Evolutionary conservation across 2,888 invertebrate genomes (phyloP), one percentile per base, ranked within the genome.

Genomic region (Drosophila lacicola): DNA sequence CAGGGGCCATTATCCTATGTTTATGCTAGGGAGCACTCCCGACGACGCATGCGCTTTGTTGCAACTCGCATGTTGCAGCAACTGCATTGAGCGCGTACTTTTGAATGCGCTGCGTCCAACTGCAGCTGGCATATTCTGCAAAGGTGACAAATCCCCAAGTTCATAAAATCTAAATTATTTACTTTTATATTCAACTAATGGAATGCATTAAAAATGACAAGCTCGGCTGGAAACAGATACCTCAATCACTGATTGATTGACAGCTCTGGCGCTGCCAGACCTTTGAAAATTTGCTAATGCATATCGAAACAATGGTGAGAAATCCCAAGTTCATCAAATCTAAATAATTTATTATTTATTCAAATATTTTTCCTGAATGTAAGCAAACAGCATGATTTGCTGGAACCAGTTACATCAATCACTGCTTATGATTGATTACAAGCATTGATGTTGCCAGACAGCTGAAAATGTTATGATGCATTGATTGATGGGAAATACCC

Each of bases 1-100:
- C 53, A 74, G 68, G 75, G 86, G 86, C 82, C 86, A 83, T 85
- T 83, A 82, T 80, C 86, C 82, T 81, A 69, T 62, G 70, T 4
- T 44, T 44, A 36, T 19, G 45, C 44, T 46, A 39, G 51, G 56
- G 36, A 66, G 51, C 44, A 49, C 61, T 62, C 25, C 29, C 41
- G 47, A 65, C 51, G 42, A 68, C 82, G 83, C 82, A 86, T 83
- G 82, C 82, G 82, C 71, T 47, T 14, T 51, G 33, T 8, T 5
- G 47, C 46, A 50, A 14, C 25, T 61, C 1, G 19, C 8, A 6
- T 11, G 25, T 56, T 46, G 54, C 51, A 64, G 75, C 80, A 70
- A 34, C 51, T 64, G 61, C 70, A 54, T 36, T 57, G 61, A 57
- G 64, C 64, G 61, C 56, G 41, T 54, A 33, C n/a, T 21, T 56